Evolutionary conservation across 2,888 invertebrate genomes (phyloP).

Genomic region (Pandemis cinnamomeana): DNA sequence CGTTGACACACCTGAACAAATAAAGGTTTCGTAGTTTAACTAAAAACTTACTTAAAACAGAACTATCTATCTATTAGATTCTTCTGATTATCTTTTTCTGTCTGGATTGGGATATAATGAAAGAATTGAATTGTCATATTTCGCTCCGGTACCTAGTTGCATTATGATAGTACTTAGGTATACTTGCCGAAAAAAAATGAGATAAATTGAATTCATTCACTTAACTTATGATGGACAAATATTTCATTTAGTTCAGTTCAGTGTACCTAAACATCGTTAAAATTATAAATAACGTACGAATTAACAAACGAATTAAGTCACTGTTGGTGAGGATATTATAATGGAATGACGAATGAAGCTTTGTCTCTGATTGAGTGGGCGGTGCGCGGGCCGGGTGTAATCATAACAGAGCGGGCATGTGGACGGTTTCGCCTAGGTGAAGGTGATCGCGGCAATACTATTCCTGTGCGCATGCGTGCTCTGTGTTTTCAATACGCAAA

Average conservation of each 20-base stretch:
- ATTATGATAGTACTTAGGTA: too few species aligned
- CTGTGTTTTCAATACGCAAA: slow-evolving; percentile 55
- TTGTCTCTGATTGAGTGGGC: slow-evolving; percentile 47
- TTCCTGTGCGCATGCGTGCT: slow-evolving; percentile 78
- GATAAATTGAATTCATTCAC: neutral
- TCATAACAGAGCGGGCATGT: slow-evolving; percentile 58
- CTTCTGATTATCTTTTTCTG: neutral
- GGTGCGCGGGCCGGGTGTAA: slow-evolving; percentile 53
- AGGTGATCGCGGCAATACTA: slow-evolving; percentile 78
- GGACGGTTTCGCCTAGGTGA: slow-evolving; percentile 76
- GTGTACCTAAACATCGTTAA: neutral
- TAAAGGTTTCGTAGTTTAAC: neutral
- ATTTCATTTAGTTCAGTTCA: neutral
- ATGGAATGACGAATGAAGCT: slow-evolving; percentile 21
- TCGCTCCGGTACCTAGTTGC: too few species aligned
- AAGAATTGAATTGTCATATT: too few species aligned
- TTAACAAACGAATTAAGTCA: slow-evolving; percentile 7
- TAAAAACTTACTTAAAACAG: neutral
- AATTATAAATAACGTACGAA: neutral
- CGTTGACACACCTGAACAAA: too few species aligned
- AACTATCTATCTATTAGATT: neutral
- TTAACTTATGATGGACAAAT: neutral
- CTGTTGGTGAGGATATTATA: slow-evolving; percentile 9
- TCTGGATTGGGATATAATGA: neutral
- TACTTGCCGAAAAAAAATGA: neutral